Percentiles rank a stretch among this genome's conserved stretches.
phyloP scores from a whole-genome alignment of 2,113 vertebrate genomes.

The Crotalus viridis region DNA sequence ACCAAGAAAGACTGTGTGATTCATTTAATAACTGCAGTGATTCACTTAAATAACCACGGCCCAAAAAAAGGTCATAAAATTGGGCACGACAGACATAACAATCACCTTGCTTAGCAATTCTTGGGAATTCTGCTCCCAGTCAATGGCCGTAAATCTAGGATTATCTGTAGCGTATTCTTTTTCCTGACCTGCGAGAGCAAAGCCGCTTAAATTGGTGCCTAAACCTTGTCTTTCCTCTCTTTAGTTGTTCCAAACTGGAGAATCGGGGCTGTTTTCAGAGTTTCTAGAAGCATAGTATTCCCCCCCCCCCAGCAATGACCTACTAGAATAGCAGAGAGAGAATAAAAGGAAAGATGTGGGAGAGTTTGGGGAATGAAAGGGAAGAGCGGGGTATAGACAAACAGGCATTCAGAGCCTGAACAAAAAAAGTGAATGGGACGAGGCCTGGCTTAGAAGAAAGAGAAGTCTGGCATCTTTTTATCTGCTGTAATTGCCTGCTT shows the following conservation, averaged over 20 bases:
- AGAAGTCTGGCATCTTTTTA: constrained; percentile 19
- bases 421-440: not conserved
- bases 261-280: not conserved
- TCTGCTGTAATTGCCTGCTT: constrained; percentile 37
- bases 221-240: not conserved
- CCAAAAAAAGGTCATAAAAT: no score
- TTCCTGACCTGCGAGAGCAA: not conserved
- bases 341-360: not conserved
- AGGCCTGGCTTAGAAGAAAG: not conserved
- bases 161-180: not conserved
- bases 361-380: not conserved
- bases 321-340: constrained; percentile 5
- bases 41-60: no score
- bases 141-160: not conserved
- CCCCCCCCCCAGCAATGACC: not conserved
- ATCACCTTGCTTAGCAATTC: no score
- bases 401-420: constrained; percentile 26
- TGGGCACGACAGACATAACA: not conserved
- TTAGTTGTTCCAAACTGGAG: not conserved
- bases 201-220: not conserved
- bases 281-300: constrained; percentile 9
- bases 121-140: not conserved
- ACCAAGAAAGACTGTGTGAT: no score
- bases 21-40: no score
- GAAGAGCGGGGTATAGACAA: not conserved